Percentiles rank a stretch among this genome's conserved stretches.
Evolutionary conservation across 2,113 vertebrate genomes (phyloP).

Genomic region (Mohoua ochrocephala): DNA sequence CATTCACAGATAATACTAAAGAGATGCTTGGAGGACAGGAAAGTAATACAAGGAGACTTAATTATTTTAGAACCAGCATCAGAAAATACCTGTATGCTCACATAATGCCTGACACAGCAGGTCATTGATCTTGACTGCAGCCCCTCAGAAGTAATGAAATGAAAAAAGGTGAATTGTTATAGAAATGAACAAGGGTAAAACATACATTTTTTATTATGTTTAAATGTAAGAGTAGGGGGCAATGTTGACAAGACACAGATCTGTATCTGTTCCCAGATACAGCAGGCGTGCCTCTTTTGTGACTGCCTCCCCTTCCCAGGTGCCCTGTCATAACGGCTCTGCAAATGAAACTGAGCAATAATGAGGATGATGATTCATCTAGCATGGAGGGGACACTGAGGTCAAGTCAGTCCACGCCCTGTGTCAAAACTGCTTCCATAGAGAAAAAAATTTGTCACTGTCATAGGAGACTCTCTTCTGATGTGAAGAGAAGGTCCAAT

Average conservation of each 20-base stretch:
- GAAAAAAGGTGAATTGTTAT: not conserved
- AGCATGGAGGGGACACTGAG: not conserved
- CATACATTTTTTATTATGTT: not conserved
- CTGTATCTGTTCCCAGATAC: not conserved
- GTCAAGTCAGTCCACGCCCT: not conserved
- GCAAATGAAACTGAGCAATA: not conserved
- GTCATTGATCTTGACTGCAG: not conserved
- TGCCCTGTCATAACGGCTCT: not conserved
- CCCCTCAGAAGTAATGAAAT: not conserved
- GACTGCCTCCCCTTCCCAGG: not conserved
- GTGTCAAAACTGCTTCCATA: not conserved
- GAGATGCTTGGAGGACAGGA: conserved; percentile 3
- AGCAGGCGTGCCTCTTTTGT: not conserved
- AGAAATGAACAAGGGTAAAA: not conserved
- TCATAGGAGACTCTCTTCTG: not conserved
- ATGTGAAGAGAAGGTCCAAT: not conserved
- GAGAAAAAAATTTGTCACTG: not conserved
- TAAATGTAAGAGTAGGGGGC: not conserved
- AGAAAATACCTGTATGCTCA: not conserved
- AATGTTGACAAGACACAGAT: not conserved
- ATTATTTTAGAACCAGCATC: not conserved
- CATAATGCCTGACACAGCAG: not conserved
- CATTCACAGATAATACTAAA: conserved; percentile 44
- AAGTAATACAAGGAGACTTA: conserved; percentile 6
- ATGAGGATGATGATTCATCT: not conserved